Conservation (phyloP, 1,140 invertebrate genomes). For the Zaprionus inermis region DNA sequence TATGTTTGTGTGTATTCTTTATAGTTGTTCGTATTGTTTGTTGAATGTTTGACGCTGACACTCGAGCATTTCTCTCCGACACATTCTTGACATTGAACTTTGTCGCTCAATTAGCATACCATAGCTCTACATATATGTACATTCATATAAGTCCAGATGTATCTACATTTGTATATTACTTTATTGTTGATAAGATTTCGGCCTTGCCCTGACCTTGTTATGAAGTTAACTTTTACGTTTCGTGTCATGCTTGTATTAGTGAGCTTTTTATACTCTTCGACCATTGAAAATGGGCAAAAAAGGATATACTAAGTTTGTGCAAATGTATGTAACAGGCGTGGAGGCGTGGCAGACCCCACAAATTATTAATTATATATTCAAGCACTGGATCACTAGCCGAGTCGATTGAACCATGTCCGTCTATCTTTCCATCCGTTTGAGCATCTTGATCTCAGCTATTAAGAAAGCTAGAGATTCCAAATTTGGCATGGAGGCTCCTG, state of each 20-base stretch:
- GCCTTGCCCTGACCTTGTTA: constrained; percentile 29
- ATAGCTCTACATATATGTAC: background rate
- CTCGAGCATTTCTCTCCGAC: constrained; percentile 25
- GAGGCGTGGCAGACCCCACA: too few species aligned
- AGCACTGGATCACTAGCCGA: too few species aligned
- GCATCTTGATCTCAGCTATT: too few species aligned
- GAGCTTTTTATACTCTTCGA: background rate
- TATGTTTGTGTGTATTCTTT: constrained; percentile 14
- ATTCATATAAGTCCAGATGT: background rate
- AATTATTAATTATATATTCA: too few species aligned
- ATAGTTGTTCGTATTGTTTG: constrained; percentile 3
- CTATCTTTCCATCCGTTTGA: too few species aligned
- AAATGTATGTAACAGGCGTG: too few species aligned
- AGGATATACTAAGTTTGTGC: too few species aligned
- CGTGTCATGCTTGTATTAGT: background rate
- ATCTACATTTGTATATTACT: background rate
- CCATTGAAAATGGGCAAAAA: too few species aligned
- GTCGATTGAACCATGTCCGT: too few species aligned
- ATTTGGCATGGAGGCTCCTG: too few species aligned
- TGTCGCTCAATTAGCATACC: constrained; percentile 35
- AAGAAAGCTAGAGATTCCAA: too few species aligned
- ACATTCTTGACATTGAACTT: constrained; percentile 58
- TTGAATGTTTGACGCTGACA: constrained; percentile 49
- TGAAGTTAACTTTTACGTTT: background rate
- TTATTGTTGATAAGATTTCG: constrained; percentile 32